Conservation (phyloP, 2,113 vertebrate genomes). For the Bubo bubo region DNA sequence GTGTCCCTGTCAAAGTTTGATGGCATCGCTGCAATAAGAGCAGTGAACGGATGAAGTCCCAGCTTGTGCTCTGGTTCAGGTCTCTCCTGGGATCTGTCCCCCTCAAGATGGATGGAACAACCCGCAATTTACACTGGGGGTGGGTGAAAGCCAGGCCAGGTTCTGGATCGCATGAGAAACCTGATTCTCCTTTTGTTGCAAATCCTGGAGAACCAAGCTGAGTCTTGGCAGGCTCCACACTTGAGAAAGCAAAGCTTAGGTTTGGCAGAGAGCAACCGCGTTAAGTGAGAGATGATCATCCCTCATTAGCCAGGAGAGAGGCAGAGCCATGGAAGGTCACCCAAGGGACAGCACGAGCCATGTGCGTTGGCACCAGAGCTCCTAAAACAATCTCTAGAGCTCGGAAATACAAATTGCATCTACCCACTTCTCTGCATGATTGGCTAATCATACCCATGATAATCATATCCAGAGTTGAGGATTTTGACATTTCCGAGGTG, state of each 20-base stretch:
- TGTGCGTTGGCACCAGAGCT: neutral
- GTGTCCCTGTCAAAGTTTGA: neutral
- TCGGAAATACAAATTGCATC: neutral
- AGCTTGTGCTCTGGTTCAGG: neutral
- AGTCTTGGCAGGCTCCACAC: neutral
- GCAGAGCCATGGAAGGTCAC: neutral
- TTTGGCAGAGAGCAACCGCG: neutral
- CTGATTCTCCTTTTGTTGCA: neutral
- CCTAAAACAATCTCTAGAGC: neutral
- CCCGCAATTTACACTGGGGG: rapidly evolving
- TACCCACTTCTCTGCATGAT: neutral
- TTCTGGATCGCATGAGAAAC: neutral
- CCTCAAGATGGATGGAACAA: rapidly evolving
- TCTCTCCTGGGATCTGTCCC: neutral
- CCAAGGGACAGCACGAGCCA: neutral
- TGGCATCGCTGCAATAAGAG: neutral
- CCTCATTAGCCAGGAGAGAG: neutral
- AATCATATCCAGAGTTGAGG: neutral
- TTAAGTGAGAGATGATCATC: neutral
- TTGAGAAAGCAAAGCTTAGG: neutral
- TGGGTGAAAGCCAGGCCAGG: neutral
- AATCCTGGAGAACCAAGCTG: neutral
- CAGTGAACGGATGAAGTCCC: neutral
- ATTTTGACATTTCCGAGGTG: neutral
- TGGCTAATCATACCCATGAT: neutral